Percentiles rank a stretch among this genome's conserved stretches.
Evolutionary conservation across 2,888 invertebrate genomes (phyloP).

Genomic region (Drosophila nigricruria): DNA sequence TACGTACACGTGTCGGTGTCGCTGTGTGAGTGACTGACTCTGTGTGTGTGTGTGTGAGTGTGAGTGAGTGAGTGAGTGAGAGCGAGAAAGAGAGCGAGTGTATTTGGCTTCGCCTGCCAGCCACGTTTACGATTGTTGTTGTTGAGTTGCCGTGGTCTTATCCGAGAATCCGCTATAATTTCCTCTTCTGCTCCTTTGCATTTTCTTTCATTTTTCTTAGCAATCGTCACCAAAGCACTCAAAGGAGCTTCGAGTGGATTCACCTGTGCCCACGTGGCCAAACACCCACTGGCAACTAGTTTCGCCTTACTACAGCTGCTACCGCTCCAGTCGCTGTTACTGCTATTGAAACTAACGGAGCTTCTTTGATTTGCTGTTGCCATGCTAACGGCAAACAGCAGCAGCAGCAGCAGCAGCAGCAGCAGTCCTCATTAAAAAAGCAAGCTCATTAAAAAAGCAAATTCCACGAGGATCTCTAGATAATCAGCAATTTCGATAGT

Average conservation of each 20-base stretch:
- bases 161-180: conserved; percentile 15
- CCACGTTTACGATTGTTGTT: conserved; percentile 5
- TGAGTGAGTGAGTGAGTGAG: conserved; percentile 13
- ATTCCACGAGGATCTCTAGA: background rate
- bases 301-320: background rate
- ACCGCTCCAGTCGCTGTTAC: background rate
- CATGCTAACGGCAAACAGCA: background rate
- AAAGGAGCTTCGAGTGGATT: conserved; percentile 21
- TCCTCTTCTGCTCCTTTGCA: background rate
- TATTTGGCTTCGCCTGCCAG: conserved; percentile 18
- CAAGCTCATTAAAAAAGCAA: background rate
- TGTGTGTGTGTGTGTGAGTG: conserved; percentile 16
- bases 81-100: background rate
- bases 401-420: background rate
- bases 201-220: background rate
- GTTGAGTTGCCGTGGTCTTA: conserved; percentile 31
- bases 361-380: background rate
- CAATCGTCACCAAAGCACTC: conserved; percentile 22
- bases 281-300: conserved; percentile 4
- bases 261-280: conserved; percentile 15
- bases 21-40: conserved; percentile 2
- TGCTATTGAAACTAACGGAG: conserved; percentile 2
- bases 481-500: background rate
- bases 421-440: too few relatives aligned
- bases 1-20: conserved; percentile 12